Evolutionary conservation across 2,113 vertebrate genomes (phyloP).

Genomic region (Vombatus ursinus): DNA sequence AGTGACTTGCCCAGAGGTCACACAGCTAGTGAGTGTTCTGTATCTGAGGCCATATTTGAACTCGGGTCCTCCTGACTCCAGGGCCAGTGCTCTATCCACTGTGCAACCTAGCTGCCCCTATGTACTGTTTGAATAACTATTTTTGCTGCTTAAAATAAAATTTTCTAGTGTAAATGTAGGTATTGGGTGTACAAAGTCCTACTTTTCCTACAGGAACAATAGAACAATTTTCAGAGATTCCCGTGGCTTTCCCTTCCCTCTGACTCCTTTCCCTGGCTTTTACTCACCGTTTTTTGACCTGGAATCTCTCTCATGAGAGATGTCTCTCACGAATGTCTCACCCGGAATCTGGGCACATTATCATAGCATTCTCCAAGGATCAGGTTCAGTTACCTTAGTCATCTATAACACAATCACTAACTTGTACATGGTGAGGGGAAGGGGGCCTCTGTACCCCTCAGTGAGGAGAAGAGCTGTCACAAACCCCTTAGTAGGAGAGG

Average conservation of each 20-base stretch:
- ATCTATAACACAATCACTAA: slow-evolving; percentile 3
- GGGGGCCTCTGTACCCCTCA: background rate
- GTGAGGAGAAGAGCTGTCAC: background rate
- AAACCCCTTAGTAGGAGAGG: background rate
- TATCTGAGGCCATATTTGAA: too few species aligned
- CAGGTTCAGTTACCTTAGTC: slow-evolving; percentile 1
- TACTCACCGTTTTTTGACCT: background rate
- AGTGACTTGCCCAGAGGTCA: too few species aligned
- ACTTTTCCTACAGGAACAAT: background rate
- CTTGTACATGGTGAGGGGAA: background rate
- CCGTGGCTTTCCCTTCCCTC: background rate
- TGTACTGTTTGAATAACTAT: too few species aligned
- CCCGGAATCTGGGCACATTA: background rate
- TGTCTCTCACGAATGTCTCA: too few species aligned
- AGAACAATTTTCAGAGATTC: background rate
- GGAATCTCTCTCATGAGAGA: too few species aligned
- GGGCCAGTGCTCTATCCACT: too few species aligned
- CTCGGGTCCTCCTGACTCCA: too few species aligned
- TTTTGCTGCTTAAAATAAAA: background rate
- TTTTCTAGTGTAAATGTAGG: background rate
- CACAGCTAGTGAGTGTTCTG: too few species aligned
- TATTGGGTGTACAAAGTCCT: background rate
- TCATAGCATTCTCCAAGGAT: slow-evolving; percentile 18
- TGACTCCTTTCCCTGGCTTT: background rate
- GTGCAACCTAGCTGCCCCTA: too few species aligned